A percentile compares a stretch with the other conserved stretches of the same genome.
Conservation (phyloP, 2,888 invertebrate species). For the Lycophotia porphyrea region DNA sequence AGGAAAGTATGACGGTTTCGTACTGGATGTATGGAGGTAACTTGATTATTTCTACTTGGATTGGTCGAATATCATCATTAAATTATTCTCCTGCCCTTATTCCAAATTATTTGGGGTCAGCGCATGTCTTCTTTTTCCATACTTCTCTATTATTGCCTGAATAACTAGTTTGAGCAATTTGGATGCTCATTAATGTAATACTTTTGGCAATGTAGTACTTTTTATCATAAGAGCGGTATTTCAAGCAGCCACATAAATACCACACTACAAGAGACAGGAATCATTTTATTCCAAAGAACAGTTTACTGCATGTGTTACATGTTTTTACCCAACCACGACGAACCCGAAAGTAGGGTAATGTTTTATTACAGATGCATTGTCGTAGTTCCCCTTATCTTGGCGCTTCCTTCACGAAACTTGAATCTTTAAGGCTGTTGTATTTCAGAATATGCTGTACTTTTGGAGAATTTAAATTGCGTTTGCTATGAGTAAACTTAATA, state of each 20-base stretch:
- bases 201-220: neutral
- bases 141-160: no score
- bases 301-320: neutral
- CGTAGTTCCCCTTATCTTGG: conserved; percentile 31
- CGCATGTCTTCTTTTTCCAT: no score
- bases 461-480: conserved; percentile 1
- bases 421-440: conserved; percentile 43
- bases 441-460: conserved; percentile 27
- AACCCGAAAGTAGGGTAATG: conserved; percentile 43
- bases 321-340: conserved; percentile 16
- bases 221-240: neutral
- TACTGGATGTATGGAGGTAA: neutral
- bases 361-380: conserved; percentile 47
- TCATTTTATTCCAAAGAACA: conserved; percentile 13
- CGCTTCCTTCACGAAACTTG: conserved; percentile 43
- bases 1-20: neutral
- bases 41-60: neutral
- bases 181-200: neutral
- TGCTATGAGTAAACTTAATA: conserved; percentile 6
- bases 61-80: no score
- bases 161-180: neutral
- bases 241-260: conserved; percentile 6
- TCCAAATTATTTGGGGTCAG: no score
- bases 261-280: neutral
- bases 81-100: no score